phyloP scores from a whole-genome alignment of 2,797 vertebrate species.

The Liparis tanakae region DNA sequence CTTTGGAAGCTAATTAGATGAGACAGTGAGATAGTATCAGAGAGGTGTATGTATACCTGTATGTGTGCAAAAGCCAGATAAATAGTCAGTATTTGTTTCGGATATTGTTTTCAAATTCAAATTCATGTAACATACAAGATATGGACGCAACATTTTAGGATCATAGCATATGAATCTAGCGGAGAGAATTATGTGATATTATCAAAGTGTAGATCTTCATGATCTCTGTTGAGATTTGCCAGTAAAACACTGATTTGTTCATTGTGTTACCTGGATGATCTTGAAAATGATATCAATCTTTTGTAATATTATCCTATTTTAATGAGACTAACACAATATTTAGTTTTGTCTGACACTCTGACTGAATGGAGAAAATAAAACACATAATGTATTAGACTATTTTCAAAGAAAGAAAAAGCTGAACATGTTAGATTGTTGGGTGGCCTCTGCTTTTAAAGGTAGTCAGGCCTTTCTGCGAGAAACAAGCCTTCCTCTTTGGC shows the following conservation, averaged over 20 bases:
- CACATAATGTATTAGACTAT: not conserved
- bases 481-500: too few species aligned
- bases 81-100: not conserved
- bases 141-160: not conserved
- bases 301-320: not conserved
- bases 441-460: not conserved
- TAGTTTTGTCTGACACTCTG: not conserved
- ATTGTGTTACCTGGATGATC: constrained; percentile 1
- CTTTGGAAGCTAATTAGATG: constrained; percentile 78
- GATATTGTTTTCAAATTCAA: not conserved
- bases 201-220: not conserved
- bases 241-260: constrained; percentile 21
- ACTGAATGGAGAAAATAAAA: not conserved
- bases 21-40: constrained; percentile 68
- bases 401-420: not conserved
- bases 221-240: not conserved
- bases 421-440: not conserved
- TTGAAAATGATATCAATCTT: not conserved
- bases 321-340: not conserved
- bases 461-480: not conserved
- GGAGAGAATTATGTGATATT: not conserved
- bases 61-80: constrained; percentile 42
- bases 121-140: not conserved
- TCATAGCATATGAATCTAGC: not conserved
- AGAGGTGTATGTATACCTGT: constrained; percentile 28